Conservation (phyloP, 2,888 invertebrate species). For the Melanotus villosus region DNA sequence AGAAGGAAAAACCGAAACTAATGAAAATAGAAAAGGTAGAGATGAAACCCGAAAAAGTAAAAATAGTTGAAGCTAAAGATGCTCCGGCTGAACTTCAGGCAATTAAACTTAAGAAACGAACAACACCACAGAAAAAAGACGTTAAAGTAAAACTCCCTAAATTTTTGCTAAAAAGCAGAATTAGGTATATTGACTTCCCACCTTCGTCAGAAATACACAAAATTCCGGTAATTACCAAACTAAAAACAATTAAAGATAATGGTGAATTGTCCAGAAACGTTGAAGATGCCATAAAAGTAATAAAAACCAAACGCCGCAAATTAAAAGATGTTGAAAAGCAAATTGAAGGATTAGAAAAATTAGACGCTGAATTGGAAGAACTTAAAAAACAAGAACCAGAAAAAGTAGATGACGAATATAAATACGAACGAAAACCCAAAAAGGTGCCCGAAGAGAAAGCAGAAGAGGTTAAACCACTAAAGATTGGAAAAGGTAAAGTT, state of each 20-base stretch:
- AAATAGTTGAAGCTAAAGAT: slow-evolving; percentile 72
- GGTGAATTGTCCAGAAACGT: slow-evolving; percentile 77
- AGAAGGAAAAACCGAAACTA: slow-evolving; percentile 35
- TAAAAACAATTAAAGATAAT: slow-evolving; percentile 72
- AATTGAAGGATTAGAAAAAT: slow-evolving; percentile 69
- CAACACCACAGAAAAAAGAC: slow-evolving; percentile 63
- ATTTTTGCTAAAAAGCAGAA: slow-evolving; percentile 68
- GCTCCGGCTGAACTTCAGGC: slow-evolving; percentile 73
- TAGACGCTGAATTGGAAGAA: slow-evolving; percentile 64
- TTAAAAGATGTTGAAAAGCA: slow-evolving; percentile 65
- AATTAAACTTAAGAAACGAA: slow-evolving; percentile 76
- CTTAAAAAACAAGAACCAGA: slow-evolving; percentile 68
- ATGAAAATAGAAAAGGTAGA: slow-evolving; percentile 40
- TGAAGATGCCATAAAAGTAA: slow-evolving; percentile 77
- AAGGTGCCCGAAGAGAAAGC: slow-evolving; percentile 61
- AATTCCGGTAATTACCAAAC: slow-evolving; percentile 57
- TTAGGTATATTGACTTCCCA: slow-evolving; percentile 75
- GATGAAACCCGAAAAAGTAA: slow-evolving; percentile 70
- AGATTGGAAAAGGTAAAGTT: slow-evolving; percentile 67
- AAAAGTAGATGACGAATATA: slow-evolving; percentile 52
- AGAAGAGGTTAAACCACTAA: slow-evolving; percentile 64
- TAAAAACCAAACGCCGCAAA: slow-evolving; percentile 71
- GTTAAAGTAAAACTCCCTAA: slow-evolving; percentile 66
- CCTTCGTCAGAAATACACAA: slow-evolving; percentile 65
- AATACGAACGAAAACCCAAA: slow-evolving; percentile 56